phyloP scores from a whole-genome alignment of 2,888 invertebrate species.

The Actias luna region DNA sequence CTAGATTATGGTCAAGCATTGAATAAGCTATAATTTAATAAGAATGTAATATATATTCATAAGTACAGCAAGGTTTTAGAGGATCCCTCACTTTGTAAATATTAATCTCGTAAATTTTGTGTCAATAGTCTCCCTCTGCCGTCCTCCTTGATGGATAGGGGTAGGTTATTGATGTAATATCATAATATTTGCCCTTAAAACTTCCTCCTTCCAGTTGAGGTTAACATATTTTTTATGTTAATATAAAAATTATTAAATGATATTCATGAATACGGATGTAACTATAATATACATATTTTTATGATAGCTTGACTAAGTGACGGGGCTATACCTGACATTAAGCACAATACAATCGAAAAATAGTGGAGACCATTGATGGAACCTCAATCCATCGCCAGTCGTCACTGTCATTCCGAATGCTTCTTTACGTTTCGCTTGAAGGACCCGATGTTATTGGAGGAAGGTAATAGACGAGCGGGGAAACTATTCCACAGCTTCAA shows the following conservation, averaged over 20 bases:
- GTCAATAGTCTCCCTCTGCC: slow-evolving; percentile 59
- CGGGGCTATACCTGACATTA: too few species aligned
- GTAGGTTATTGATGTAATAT: slow-evolving; percentile 65
- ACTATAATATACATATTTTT: too few species aligned
- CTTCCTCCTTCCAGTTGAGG: slow-evolving; percentile 39
- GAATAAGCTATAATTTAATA: not conserved
- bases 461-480: too few species aligned
- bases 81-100: slow-evolving; percentile 57
- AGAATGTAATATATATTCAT: slow-evolving; percentile 1
- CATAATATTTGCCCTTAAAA: slow-evolving; percentile 52
- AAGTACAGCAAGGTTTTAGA: slow-evolving; percentile 22
- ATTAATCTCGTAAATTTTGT: slow-evolving; percentile 77
- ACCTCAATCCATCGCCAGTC: too few species aligned
- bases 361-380: too few species aligned
- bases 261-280: not conserved
- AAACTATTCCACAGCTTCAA: too few species aligned
- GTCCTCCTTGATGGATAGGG: slow-evolving; percentile 70
- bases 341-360: too few species aligned
- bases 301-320: too few species aligned
- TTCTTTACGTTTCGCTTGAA: too few species aligned
- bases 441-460: too few species aligned
- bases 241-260: not conserved
- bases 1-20: not conserved
- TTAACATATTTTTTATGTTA: slow-evolving; percentile 41
- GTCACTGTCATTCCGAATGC: too few species aligned